Conservation (phyloP, 2,888 invertebrate species). For the Caenorhabditis wallacei region DNA sequence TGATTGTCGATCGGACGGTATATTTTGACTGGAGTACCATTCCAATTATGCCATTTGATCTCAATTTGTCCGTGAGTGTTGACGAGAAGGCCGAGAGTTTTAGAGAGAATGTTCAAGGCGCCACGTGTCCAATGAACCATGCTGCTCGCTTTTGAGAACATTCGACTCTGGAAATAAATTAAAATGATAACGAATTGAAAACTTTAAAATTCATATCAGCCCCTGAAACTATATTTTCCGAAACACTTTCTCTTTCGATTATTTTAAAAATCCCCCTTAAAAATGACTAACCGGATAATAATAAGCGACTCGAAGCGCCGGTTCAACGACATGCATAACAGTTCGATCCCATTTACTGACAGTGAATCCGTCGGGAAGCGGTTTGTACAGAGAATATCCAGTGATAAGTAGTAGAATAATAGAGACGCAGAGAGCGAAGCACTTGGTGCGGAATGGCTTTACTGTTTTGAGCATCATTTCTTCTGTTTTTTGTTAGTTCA, state of each 20-base stretch:
- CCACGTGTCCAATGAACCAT: conserved; percentile 74
- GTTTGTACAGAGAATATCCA: conserved; percentile 64
- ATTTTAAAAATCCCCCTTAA: no score
- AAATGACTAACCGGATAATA: conserved; percentile 73
- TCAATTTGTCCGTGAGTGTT: conserved; percentile 44
- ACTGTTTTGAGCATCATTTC: conserved; percentile 62
- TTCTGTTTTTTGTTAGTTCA: conserved; percentile 22
- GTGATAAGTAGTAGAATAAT: conserved; percentile 22
- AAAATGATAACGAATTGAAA: no score
- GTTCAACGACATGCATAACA: conserved; percentile 74
- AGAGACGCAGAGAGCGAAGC: conserved; percentile 14
- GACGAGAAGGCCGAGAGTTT: conserved; percentile 47
- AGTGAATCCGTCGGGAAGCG: conserved; percentile 72
- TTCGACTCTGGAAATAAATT: conserved; percentile 66
- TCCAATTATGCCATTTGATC: conserved; percentile 52
- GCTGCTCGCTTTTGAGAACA: conserved; percentile 63
- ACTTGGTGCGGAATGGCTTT: conserved; percentile 11
- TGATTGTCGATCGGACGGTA: conserved; percentile 69
- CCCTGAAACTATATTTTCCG: no score
- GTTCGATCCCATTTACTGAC: conserved; percentile 67
- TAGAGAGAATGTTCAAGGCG: conserved; percentile 66
- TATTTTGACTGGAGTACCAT: conserved; percentile 67
- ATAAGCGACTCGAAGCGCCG: conserved; percentile 73
- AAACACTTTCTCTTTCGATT: no score
- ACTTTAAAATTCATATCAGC: no score